Evolutionary conservation across 2,113 vertebrate genomes (phyloP).

Genomic region (Oenanthe oenanthe): DNA sequence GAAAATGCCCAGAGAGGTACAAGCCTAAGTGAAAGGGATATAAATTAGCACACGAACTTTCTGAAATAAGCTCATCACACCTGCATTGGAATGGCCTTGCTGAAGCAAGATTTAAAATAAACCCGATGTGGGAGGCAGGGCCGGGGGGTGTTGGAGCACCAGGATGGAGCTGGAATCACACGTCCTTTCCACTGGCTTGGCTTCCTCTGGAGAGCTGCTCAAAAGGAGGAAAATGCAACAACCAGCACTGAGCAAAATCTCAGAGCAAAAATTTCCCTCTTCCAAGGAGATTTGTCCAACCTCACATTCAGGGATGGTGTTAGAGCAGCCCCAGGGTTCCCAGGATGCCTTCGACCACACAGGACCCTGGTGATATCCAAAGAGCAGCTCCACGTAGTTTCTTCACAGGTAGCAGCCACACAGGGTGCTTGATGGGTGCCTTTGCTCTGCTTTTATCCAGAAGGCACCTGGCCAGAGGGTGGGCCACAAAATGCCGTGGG

Average conservation of each 20-base stretch:
- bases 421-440: not conserved
- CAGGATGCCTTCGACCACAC: not conserved
- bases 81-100: not conserved
- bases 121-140: not conserved
- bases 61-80: conserved; percentile 28
- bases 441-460: not conserved
- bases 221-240: not conserved
- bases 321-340: rapidly evolving
- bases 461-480: rapidly evolving
- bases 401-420: not conserved
- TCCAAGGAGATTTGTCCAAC: not conserved
- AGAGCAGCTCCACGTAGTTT: not conserved
- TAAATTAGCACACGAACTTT: rapidly evolving
- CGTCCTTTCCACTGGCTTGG: not conserved
- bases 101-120: conserved; percentile 17
- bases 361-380: rapidly evolving
- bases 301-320: rapidly evolving
- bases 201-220: not conserved
- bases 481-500: not conserved
- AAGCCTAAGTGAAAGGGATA: not conserved
- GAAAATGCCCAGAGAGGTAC: not conserved
- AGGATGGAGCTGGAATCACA: not conserved
- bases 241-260: not conserved
- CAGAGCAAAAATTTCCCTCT: not conserved
- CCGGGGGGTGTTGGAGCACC: not conserved